phyloP scores from a whole-genome alignment of 2,888 invertebrate genomes.

The Blera fallax region DNA sequence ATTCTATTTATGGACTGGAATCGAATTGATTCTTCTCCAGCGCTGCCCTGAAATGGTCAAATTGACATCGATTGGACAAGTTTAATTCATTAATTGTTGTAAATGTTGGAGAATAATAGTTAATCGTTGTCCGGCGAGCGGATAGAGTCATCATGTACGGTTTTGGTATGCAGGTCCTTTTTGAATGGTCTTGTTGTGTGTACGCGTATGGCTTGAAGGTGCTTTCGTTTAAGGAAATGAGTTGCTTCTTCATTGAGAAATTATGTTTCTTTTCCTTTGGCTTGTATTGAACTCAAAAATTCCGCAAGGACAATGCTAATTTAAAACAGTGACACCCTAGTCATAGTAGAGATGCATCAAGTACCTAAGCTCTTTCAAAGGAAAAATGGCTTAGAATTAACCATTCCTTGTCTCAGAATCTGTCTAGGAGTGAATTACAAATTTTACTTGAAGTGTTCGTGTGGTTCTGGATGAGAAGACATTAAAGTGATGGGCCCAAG shows the following conservation, averaged over 20 bases:
- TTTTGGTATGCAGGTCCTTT: neutral
- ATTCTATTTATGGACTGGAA: slow-evolving; percentile 43
- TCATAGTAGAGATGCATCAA: too few relatives aligned
- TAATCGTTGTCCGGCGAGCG: neutral
- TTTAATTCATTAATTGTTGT: slow-evolving; percentile 54
- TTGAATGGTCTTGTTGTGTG: slow-evolving; percentile 22
- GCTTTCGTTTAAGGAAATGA: neutral
- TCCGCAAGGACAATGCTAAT: too few relatives aligned
- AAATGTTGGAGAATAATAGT: neutral
- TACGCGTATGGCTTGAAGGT: neutral
- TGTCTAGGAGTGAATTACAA: too few relatives aligned
- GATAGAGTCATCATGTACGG: slow-evolving; percentile 47
- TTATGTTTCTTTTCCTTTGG: neutral
- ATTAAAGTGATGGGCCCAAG: too few relatives aligned
- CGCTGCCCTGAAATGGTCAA: slow-evolving; percentile 35
- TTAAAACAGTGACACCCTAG: too few relatives aligned
- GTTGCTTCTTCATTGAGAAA: slow-evolving; percentile 21
- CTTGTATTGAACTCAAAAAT: too few relatives aligned
- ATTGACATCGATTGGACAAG: slow-evolving; percentile 25
- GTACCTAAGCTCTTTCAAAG: too few relatives aligned
- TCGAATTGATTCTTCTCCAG: slow-evolving; percentile 23
- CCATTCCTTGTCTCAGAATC: too few relatives aligned
- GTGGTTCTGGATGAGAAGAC: too few relatives aligned
- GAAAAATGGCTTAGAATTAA: too few relatives aligned
- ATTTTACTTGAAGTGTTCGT: too few relatives aligned